These are phyloP conservation scores for Enteromius argenteus DNA, from an alignment of 2,797 vertebrate species.

Conservation along the genomic window DNA sequence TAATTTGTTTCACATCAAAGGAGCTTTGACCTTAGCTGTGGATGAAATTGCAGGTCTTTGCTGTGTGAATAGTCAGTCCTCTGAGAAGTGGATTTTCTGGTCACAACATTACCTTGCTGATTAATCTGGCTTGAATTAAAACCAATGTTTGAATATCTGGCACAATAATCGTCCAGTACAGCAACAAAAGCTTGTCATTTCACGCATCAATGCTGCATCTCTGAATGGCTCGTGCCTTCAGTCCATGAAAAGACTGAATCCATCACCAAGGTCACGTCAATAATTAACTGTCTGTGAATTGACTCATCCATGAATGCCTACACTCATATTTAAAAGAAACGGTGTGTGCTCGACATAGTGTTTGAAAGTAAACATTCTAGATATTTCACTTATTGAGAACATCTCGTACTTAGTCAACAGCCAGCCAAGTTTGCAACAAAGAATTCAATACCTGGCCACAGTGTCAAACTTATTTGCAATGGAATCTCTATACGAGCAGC, in stretches of 20 bases:
- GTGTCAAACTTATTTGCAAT: conserved; percentile 23
- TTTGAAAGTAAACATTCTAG: conserved; percentile 43
- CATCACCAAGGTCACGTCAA: conserved; percentile 41
- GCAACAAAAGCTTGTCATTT: conserved; percentile 49
- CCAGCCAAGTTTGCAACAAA: conserved; percentile 26
- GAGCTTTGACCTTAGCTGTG: conserved; percentile 5
- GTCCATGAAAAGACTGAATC: conserved; percentile 42
- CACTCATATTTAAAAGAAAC: conserved; percentile 31
- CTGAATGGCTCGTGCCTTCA: conserved; percentile 36
- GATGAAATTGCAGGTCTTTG: conserved; percentile 32
- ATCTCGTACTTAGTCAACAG: conserved; percentile 29
- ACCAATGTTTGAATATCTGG: conserved; percentile 36
- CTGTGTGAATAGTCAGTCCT: conserved; percentile 16
- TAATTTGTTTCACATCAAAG: conserved; percentile 30
- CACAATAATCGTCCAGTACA: conserved; percentile 31
- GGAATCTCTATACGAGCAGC: neutral
- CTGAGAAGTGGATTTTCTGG: conserved; percentile 23
- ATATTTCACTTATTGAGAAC: conserved; percentile 30
- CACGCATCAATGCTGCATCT: conserved; percentile 4
- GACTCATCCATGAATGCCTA: conserved; percentile 18
- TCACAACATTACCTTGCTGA: conserved; percentile 42
- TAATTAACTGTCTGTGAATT: conserved; percentile 37
- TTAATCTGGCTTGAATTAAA: conserved; percentile 50
- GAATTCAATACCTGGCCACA: conserved; percentile 21
- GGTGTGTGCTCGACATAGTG: neutral